Percentiles rank a stretch among this genome's conserved stretches.
phyloP scores from a whole-genome alignment of 1,140 invertebrate genomes.

The Oryctes rhinoceros region DNA sequence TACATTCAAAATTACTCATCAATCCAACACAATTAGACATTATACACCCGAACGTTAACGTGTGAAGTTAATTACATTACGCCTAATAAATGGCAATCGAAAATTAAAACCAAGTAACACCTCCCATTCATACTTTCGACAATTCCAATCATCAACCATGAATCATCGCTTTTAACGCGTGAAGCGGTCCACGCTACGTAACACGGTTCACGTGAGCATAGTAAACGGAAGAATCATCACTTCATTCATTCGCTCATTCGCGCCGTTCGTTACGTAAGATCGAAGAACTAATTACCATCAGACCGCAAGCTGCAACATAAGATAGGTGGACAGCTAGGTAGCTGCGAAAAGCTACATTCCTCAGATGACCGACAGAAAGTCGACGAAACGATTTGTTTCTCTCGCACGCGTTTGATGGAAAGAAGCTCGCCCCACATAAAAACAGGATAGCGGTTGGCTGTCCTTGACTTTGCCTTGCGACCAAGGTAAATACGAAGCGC shows the following conservation, averaged over 20 bases:
- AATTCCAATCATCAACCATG: slow-evolving; percentile 13
- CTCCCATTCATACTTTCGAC: slow-evolving; percentile 12
- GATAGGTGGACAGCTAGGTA: background rate
- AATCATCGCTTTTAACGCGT: background rate
- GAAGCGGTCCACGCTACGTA: background rate
- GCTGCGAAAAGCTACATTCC: background rate
- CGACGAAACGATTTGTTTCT: no score
- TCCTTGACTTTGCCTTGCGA: background rate
- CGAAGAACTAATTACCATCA: background rate
- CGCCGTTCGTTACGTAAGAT: background rate
- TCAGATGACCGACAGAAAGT: background rate
- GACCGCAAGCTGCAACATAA: background rate
- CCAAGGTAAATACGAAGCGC: background rate
- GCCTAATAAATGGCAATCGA: background rate
- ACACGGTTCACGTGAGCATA: background rate
- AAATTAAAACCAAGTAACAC: slow-evolving; percentile 1
- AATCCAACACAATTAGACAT: background rate
- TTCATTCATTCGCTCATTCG: background rate
- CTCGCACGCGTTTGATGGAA: background rate
- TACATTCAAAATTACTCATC: background rate
- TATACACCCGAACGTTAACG: background rate
- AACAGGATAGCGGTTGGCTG: background rate
- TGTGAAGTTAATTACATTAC: slow-evolving; percentile 2
- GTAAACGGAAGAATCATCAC: background rate
- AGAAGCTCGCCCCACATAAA: background rate